Conservation (phyloP, 1,140 invertebrate species). For the Rhagoletis pomonella region DNA sequence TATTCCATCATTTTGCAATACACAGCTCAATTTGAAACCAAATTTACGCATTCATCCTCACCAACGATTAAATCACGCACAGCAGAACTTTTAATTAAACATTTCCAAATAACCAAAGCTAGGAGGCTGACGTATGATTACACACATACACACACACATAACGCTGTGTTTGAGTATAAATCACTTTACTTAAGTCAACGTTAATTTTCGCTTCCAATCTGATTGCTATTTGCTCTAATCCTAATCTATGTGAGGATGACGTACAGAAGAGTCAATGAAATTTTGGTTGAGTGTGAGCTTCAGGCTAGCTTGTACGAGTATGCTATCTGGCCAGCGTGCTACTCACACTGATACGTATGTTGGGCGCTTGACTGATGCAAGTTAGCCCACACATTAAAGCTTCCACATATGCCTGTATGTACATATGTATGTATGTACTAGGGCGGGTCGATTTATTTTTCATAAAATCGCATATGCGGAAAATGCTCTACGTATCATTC, state of each 20-base stretch:
- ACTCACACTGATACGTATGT: too few relatives aligned
- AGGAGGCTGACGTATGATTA: background rate
- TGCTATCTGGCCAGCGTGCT: too few relatives aligned
- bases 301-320: too few relatives aligned
- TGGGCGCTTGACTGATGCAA: background rate
- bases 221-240: conserved; percentile 36
- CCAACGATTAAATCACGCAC: background rate
- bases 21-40: too few relatives aligned
- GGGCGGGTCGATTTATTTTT: background rate
- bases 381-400: background rate
- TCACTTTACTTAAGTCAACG: conserved; percentile 15
- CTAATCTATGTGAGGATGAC: background rate
- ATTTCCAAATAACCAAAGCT: background rate
- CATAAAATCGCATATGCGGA: background rate
- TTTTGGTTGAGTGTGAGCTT: background rate
- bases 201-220: conserved; percentile 40
- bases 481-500: too few relatives aligned
- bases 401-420: background rate
- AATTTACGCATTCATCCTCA: background rate
- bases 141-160: background rate
- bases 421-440: background rate
- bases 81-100: conserved; percentile 31
- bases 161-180: background rate
- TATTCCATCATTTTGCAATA: too few relatives aligned
- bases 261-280: background rate